Percentiles rank a stretch among this genome's conserved stretches.
Conservation (phyloP, 1,140 invertebrate species). For the Maconellicoccus hirsutus region DNA sequence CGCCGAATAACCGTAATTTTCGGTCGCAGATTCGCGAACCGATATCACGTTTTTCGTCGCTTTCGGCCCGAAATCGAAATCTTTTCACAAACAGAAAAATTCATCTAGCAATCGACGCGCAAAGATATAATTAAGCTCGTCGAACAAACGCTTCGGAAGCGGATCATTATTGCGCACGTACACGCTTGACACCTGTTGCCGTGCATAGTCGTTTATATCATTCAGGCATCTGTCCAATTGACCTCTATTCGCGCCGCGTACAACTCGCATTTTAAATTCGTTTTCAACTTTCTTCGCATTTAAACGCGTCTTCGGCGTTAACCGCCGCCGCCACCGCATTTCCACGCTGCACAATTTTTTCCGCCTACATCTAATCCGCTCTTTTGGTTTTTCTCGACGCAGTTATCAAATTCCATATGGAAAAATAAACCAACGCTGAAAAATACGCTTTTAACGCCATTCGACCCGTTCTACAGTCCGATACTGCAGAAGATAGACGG, state of each 20-base stretch:
- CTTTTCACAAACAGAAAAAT: too few relatives aligned
- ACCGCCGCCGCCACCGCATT: neutral
- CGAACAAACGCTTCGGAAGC: neutral
- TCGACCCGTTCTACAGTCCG: slow-evolving; percentile 65
- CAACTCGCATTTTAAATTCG: neutral
- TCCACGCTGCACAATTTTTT: too few relatives aligned
- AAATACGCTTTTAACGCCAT: slow-evolving; percentile 27
- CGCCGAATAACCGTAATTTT: too few relatives aligned
- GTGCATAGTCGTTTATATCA: neutral
- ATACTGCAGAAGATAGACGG: slow-evolving; percentile 60
- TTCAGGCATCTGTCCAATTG: neutral
- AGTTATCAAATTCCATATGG: neutral
- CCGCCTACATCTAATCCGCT: too few relatives aligned
- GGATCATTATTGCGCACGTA: neutral
- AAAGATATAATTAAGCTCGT: too few relatives aligned
- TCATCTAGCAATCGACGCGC: too few relatives aligned
- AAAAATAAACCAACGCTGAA: neutral
- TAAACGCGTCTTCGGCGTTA: neutral
- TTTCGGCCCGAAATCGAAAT: neutral
- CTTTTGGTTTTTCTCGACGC: neutral
- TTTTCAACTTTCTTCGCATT: neutral
- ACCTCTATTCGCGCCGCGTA: neutral
- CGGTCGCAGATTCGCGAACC: neutral
- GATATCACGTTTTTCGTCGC: neutral
- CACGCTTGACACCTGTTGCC: neutral